Percentiles rank a stretch among this genome's conserved stretches.
These are phyloP conservation scores for Charadrius vociferus DNA, from an alignment of 2,113 vertebrate genomes.

Conservation along the genomic window DNA sequence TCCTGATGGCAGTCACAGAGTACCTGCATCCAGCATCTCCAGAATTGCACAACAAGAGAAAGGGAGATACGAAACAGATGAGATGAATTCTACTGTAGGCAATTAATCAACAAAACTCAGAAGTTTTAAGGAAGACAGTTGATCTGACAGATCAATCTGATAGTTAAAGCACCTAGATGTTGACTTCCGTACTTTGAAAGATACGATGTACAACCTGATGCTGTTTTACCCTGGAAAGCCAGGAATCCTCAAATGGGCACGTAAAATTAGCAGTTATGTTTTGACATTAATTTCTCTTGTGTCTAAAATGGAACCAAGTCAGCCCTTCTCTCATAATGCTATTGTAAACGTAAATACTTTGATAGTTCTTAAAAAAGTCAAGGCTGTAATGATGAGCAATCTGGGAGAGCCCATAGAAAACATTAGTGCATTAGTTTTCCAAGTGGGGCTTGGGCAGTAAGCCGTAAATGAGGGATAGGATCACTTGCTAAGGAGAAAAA, in stretches of 20 bases:
- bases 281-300: background rate
- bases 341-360: background rate
- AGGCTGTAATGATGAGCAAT: background rate
- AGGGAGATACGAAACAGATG: background rate
- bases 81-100: background rate
- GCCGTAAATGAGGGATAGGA: background rate
- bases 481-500: background rate
- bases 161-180: background rate
- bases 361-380: background rate
- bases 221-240: background rate
- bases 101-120: background rate
- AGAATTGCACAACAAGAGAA: background rate
- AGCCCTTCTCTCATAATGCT: background rate
- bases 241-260: background rate
- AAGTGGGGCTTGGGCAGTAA: background rate
- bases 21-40: background rate
- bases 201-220: background rate
- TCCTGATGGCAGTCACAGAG: background rate
- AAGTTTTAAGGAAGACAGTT: background rate
- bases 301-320: background rate
- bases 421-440: background rate
- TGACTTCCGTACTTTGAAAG: background rate
- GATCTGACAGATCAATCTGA: background rate
- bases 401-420: background rate
- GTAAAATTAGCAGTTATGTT: background rate